Base-by-base conservation (phyloP, 1,140 invertebrate species). In the Drosophila virilis region DNA sequence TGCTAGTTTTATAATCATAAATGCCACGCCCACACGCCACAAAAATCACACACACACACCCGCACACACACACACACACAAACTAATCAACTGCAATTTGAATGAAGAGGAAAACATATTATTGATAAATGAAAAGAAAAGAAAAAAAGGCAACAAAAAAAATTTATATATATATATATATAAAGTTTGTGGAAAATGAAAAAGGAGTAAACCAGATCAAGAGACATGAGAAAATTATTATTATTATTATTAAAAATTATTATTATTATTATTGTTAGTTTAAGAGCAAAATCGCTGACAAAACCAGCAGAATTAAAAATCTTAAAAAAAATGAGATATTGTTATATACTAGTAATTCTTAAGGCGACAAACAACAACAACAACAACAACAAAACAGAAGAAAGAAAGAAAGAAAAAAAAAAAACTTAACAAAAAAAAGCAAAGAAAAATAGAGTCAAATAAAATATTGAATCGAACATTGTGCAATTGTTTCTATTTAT, bases 241-340 rank as follows among this genome's bases (percentile, higher is more conserved):
- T 86, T 85, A 85, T 85, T 85, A 85, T 78, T 73, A 77, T 76
- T 62, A 77, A 70, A 60, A 28, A 28, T 28, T 28, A 70, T 68
- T 73, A 81, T 78, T 73, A 81, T 78, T 80, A 80, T 89, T 89
- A 89, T 89, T 89, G 72, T 83, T 83, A 52, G 82, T 73, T 71
- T 91, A 90, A 91, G 90, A 84, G 82, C 83, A 91, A 91, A 90
- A 90, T 70, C 77, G 90, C 90, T 91, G 90, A 91, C 85, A 91
- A 79, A 83, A 91, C 90, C 90, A 91, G 90, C 90, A 91, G 77
- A 84, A 90, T 90, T 82, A 75, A 78, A 91, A 81, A 86, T 86
- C 83, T 86, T 89, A 80, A 80, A 91, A 90, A 90, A 91, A 91
- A 91, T 75, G 89, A 86, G 81, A 91, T 91, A 91, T 91, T 91